A percentile compares a stretch with the other conserved stretches of the same genome.
Conservation (phyloP, 2,797 vertebrate species). For the Rhabdophis nuchalis region DNA sequence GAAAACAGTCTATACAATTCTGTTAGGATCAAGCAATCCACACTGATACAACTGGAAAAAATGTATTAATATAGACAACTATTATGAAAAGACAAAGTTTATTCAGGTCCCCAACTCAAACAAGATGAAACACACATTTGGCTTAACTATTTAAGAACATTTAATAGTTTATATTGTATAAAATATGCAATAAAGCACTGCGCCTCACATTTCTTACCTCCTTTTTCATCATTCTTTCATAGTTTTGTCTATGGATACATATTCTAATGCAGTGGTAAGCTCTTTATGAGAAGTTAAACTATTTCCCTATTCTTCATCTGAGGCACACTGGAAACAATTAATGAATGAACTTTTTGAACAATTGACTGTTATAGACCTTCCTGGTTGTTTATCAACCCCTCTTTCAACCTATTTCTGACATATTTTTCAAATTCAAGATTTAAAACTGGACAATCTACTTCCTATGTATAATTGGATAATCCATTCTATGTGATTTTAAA, state of each 20-base stretch:
- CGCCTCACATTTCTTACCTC: background rate
- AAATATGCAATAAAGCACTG: background rate
- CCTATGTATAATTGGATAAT: background rate
- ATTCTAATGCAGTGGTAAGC: background rate
- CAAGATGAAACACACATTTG: background rate
- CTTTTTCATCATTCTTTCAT: background rate
- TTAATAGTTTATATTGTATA: background rate
- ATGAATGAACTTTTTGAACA: background rate
- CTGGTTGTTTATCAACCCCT: background rate
- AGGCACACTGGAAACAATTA: too few relatives aligned
- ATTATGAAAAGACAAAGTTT: background rate
- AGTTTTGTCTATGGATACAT: background rate
- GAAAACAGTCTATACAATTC: background rate
- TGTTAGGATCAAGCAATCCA: background rate
- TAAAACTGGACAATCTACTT: background rate
- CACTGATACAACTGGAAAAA: background rate
- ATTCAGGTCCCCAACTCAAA: background rate
- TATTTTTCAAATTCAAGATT: background rate
- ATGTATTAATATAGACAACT: background rate
- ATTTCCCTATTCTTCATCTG: too few relatives aligned
- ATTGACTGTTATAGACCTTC: background rate
- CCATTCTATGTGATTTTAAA: background rate
- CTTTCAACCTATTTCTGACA: background rate
- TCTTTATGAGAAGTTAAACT: background rate
- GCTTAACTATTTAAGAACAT: background rate